Evolutionary conservation across 2,888 invertebrate genomes (phyloP), one percentile per base, ranked within the genome.

Genomic region (Neoscelio sp.): DNA sequence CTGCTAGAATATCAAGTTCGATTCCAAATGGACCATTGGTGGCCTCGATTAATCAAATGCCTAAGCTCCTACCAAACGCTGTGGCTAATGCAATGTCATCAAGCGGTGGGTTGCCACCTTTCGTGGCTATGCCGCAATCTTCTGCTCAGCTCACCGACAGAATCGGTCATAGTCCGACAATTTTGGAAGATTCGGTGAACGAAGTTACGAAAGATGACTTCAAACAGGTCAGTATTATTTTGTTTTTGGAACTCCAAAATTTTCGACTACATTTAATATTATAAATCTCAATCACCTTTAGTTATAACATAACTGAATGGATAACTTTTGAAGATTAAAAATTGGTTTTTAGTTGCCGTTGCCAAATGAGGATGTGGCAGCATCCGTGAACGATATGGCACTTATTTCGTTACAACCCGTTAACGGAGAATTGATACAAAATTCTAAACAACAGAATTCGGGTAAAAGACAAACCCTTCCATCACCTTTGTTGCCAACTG

Each of bases 111-210:
- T 65, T 90, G 38, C 90, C 90, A 17, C 86, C 88, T 8, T 90
- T 90, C 52, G 78, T 89, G 3, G 85, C 89, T 2, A 90, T 90
- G 88, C 90, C 90, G 8, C 84, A 82, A 38, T 90, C 89, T 0
- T 85, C 84, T 0, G 73, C 88, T 1, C 87, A 89, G 52, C 75
- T 90, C 0, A 89, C 89, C 2, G 85, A 90, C 46, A 84, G 90
- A 73, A 89, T 89, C 18, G 87, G 90, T 77, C 83, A 88, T 62
- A 87, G 85, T 71, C 86, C 88, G 2, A 80, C 83, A 0, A 54
- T 89, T 2, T 62, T 87, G 5, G 87, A 87, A 18, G 89, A 90
- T 18, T 84, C 88, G 0, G 84, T 82, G 28, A 90, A 90, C 54
- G 90, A 90, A 77, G 88, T 90, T 18, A 78, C 85, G 0, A 89